These are phyloP conservation scores for Pardosa pseudoannulata DNA, from an alignment of 2,888 invertebrate genomes.

Conservation along the genomic window DNA sequence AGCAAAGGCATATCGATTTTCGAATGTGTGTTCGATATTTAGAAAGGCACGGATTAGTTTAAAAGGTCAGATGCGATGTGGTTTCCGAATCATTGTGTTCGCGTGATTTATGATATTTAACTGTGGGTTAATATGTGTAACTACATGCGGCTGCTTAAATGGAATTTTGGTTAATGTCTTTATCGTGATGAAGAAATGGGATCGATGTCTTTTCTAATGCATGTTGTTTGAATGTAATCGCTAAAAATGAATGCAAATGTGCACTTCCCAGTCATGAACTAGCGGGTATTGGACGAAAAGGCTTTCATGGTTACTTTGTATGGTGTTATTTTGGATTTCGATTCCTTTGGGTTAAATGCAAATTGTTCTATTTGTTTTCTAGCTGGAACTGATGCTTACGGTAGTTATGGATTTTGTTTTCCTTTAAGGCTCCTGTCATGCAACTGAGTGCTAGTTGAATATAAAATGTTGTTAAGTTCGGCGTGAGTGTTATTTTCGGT, in stretches of 20 bases:
- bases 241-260: neutral
- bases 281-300: neutral
- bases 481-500: no score
- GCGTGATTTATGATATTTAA: constrained; percentile 16
- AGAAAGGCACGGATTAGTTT: constrained; percentile 6
- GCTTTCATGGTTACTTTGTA: neutral
- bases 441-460: no score
- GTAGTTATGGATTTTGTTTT: no score
- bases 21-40: neutral
- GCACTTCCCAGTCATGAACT: neutral
- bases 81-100: constrained; percentile 9
- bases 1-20: neutral
- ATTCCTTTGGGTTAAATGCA: neutral
- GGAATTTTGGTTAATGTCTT: constrained; percentile 8
- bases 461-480: no score
- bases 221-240: neutral
- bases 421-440: no score
- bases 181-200: neutral
- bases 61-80: neutral
- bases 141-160: constrained; percentile 4
- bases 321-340: neutral
- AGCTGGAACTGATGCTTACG: no score
- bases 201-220: constrained; percentile 2
- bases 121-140: constrained; percentile 12
- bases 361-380: neutral